Evolutionary conservation across 2,888 invertebrate species (phyloP), one percentile per base, ranked within the genome.

Genomic region (Aphodius sticticus): DNA sequence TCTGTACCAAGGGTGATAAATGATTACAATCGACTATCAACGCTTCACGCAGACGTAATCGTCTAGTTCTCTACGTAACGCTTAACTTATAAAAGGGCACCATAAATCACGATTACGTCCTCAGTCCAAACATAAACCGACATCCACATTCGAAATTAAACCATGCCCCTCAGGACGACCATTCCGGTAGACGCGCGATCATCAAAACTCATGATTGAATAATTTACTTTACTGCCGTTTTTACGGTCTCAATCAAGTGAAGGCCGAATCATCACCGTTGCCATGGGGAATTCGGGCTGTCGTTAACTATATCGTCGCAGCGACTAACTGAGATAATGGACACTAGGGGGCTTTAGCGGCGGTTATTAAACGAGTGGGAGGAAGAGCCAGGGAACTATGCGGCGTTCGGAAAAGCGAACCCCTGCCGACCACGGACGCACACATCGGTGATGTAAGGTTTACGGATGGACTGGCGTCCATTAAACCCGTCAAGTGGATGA

Each of bases 181-280:
- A 53, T 53, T 53, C 53, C 53, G 7, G 9, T 53, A 53, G 12
- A 53, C 53, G 53, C 53, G 53, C 53, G 53, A 53, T 53, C 53
- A 53, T 53, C 53, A 53, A 53, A 53, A 53, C 53, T 53, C 53
- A 53, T 53, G 53, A 53, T 53, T 53, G 53, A 53, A 53, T 53
- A 53, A 53, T 53, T 53, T 53, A 53, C 9, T 53, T 53, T 53
- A 53, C 53, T 53, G 53, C 53, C 53, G 53, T 53, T 53, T 53
- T 53, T 53, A 53, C 53, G 53, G 53, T 53, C 53, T 53, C 53
- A 53, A 53, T 53, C 53, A 53, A 53, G 53, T 53, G 53, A 12
- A 53, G 53, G 53, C 53, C 53, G 53, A 53, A 53, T 53, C 53
- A 5, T 53, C 53, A 53, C 53, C 7, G 53, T 53, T 53, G 53